Percentiles rank a stretch among this genome's conserved stretches.
phyloP scores from a whole-genome alignment of 2,797 vertebrate species.

The Pantherophis vulpinus region DNA sequence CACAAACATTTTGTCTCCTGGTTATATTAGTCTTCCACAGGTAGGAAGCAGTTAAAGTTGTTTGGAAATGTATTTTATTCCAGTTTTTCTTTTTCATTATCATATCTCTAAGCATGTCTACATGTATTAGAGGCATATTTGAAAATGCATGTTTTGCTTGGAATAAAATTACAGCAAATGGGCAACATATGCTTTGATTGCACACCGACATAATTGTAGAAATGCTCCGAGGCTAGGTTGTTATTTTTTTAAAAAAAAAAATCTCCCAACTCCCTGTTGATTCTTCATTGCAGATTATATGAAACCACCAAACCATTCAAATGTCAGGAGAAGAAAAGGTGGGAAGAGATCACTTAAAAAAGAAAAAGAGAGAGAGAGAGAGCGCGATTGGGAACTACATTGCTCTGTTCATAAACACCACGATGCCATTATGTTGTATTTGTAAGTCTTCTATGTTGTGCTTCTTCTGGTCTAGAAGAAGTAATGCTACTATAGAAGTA shows the following conservation, averaged over 20 bases:
- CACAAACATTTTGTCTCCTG: neutral
- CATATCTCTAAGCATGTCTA: conserved; percentile 29
- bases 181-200: conserved; percentile 78
- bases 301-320: conserved; percentile 41
- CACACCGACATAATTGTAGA: conserved; percentile 70
- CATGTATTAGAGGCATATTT: conserved; percentile 26
- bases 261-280: neutral
- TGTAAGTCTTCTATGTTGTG: neutral
- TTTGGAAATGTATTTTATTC: conserved; percentile 14
- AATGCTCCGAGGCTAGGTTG: conserved; percentile 33
- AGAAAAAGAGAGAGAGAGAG: conserved; percentile 16
- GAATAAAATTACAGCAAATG: conserved; percentile 49
- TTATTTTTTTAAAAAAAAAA: neutral
- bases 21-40: neutral
- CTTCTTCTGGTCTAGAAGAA: neutral
- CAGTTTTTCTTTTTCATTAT: conserved; percentile 7
- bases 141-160: conserved; percentile 42
- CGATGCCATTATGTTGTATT: neutral
- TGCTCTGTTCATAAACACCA: neutral
- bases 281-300: conserved; percentile 66
- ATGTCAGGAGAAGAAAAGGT: neutral
- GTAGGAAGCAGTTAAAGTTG: neutral
- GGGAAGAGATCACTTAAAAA: conserved; percentile 25
- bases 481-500: neutral
- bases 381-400: neutral